These are phyloP conservation scores for Salvelinus fontinalis DNA, from an alignment of 2,113 vertebrate genomes.

Conservation along the genomic window DNA sequence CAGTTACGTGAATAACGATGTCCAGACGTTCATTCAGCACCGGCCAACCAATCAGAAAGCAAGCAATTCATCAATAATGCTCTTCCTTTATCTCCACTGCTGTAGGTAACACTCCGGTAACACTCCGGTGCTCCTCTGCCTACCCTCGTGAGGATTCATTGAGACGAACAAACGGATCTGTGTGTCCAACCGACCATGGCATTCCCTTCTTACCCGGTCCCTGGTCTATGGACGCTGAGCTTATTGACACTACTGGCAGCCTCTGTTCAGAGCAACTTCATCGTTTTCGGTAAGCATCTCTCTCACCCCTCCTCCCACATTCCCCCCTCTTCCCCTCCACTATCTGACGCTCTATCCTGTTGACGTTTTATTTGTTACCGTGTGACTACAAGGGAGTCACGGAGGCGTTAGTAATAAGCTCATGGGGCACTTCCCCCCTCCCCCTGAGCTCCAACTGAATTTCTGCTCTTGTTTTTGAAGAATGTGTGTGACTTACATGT, in stretches of 20 bases:
- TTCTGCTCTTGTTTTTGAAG: constrained; percentile 54
- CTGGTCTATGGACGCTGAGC: constrained; percentile 59
- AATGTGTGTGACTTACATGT: constrained; percentile 57
- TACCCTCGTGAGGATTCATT: constrained; percentile 56
- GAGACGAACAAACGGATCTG: constrained; percentile 55
- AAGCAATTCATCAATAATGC: constrained; percentile 52
- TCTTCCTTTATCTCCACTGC: constrained; percentile 33
- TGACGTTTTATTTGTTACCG: constrained; percentile 56
- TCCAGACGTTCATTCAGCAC: constrained; percentile 50
- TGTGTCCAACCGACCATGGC: constrained; percentile 66
- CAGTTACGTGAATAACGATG: constrained; percentile 46
- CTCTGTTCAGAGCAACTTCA: constrained; percentile 65
- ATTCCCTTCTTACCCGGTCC: constrained; percentile 64
- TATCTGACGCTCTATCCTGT: constrained; percentile 48
- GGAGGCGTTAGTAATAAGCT: constrained; percentile 66
- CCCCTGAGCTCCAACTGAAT: constrained; percentile 55
- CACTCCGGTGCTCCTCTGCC: constrained; percentile 55
- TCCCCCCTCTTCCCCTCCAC: constrained; percentile 31
- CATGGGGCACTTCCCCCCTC: constrained; percentile 51
- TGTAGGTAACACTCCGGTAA: constrained; percentile 52
- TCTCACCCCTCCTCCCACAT: constrained; percentile 14
- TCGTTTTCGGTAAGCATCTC: constrained; percentile 62
- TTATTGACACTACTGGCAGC: constrained; percentile 63
- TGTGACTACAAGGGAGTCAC: constrained; percentile 61
- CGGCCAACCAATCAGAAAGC: constrained; percentile 36